Base-by-base conservation (phyloP, 2,888 invertebrate species). In the Eupithecia subfuscata region DNA sequence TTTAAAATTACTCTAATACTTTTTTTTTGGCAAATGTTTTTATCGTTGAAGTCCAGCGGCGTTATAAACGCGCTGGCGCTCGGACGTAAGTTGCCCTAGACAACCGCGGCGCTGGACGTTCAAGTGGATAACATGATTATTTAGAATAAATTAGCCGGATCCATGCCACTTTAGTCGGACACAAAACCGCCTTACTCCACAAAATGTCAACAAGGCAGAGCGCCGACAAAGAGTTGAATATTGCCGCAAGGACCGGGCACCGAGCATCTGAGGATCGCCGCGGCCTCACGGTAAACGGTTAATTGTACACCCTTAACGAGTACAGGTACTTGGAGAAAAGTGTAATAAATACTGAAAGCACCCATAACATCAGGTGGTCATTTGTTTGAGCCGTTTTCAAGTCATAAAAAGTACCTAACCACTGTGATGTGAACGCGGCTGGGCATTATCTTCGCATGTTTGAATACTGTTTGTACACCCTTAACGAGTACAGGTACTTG, bases 131-230 rank as follows among this genome's bases (percentile, higher is more conserved):
- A 30, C 30, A 30, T 30, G 37, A 5, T 48, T 18, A 18, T 48
- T 48, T 7, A 8, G 9, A 48, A 18, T 48, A 48, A 40, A 40
- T 52, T 52, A 56, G 56, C 22, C 56, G 56, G 56, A 56, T 56
- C 22, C 22, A 56, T 11, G 7, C 22, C 22, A 56, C 56, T 56
- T 56, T 56, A 56, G 56, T 22, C 56, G 56, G 56, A 56, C 12
- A 22, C 12, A 25, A 56, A 56, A 14, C 60, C 25, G 25, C 25
- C 56, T 22, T 12, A 56, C 16, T 48, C 90, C 89, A 91, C 92
- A 92, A 94, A 93, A 94, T 94, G 94, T 94, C 94, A 94, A 89
- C 92, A 87, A 88, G 89, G 84, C 85, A 72, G 74, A 74, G 76
- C 22, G 56, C 92, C 93, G 93, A 93, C 94, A 93, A 94, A 93